phyloP scores from a whole-genome alignment of 2,113 vertebrate genomes.

The Lontra canadensis region DNA sequence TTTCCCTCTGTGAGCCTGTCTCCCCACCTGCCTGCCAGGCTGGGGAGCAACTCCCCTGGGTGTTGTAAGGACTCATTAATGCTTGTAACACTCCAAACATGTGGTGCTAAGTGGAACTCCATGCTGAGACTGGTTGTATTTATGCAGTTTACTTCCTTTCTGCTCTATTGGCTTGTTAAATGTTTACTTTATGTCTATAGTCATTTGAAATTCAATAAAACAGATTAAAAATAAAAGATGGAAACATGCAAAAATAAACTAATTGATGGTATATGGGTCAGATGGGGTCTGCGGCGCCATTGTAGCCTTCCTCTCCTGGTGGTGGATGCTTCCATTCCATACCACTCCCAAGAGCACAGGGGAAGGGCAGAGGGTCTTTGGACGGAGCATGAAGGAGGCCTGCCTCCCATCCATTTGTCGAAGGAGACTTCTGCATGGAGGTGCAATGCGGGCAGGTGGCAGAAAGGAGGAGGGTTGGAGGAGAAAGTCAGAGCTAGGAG shows the following conservation, averaged over 20 bases:
- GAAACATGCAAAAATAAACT: slow-evolving; percentile 45
- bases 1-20: not conserved
- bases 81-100: slow-evolving; percentile 64
- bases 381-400: not conserved
- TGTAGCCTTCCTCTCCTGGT: not conserved
- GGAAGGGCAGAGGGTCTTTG: not conserved
- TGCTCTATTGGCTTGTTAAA: slow-evolving; percentile 77
- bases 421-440: not conserved
- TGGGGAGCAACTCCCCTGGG: slow-evolving; percentile 61
- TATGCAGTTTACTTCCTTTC: slow-evolving; percentile 71
- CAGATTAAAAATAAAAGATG: slow-evolving; percentile 73
- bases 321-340: not conserved
- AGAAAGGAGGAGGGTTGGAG: not conserved
- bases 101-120: slow-evolving; percentile 75
- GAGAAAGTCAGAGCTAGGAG: too few relatives aligned
- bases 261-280: not conserved
- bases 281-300: not conserved
- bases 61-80: slow-evolving; percentile 74
- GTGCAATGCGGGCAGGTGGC: not conserved
- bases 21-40: slow-evolving; percentile 63
- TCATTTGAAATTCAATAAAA: slow-evolving; percentile 79
- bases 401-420: not conserved
- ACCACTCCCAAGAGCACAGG: accelerated
- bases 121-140: slow-evolving; percentile 71
- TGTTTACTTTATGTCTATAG: slow-evolving; percentile 76